Evolutionary conservation across 2,113 vertebrate species (phyloP).

Genomic region (Aspidoscelis tigris): DNA sequence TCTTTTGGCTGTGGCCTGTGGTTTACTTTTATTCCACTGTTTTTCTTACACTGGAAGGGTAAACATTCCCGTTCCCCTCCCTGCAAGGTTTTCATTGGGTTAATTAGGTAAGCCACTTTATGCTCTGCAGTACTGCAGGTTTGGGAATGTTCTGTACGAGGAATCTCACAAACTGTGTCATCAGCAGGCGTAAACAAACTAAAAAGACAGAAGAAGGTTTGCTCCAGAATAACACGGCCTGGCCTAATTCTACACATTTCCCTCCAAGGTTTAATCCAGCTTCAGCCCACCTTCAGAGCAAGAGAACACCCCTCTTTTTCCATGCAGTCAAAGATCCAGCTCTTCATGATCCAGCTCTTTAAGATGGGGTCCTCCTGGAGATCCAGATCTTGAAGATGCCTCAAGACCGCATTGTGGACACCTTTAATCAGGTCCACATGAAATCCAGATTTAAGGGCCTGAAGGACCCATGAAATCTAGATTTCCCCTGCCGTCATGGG

Average conservation of each 20-base stretch:
- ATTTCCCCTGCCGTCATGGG: too few relatives aligned
- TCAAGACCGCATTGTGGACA: too few relatives aligned
- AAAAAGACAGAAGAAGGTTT: neutral
- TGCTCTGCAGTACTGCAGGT: too few relatives aligned
- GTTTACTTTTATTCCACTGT: too few relatives aligned
- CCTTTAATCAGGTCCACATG: too few relatives aligned
- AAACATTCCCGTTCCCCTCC: neutral
- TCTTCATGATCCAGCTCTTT: neutral
- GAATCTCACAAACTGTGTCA: neutral
- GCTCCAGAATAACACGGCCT: conserved; percentile 8
- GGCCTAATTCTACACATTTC: neutral
- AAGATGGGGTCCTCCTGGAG: neutral
- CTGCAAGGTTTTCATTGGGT: neutral
- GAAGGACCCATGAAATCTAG: too few relatives aligned
- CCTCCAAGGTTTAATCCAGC: neutral
- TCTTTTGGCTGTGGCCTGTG: too few relatives aligned
- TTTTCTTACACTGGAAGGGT: neutral
- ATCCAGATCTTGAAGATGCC: too few relatives aligned
- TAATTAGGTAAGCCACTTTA: neutral
- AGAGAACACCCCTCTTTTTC: too few relatives aligned
- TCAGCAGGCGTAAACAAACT: neutral
- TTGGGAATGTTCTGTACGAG: neutral
- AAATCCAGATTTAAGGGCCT: too few relatives aligned
- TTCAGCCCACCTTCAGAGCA: neutral
- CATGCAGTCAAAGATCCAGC: too few relatives aligned